A percentile compares a stretch with the other conserved stretches of the same genome.
phyloP scores from a whole-genome alignment of 2,113 vertebrate genomes.

The Neopipo cinnamomea region DNA sequence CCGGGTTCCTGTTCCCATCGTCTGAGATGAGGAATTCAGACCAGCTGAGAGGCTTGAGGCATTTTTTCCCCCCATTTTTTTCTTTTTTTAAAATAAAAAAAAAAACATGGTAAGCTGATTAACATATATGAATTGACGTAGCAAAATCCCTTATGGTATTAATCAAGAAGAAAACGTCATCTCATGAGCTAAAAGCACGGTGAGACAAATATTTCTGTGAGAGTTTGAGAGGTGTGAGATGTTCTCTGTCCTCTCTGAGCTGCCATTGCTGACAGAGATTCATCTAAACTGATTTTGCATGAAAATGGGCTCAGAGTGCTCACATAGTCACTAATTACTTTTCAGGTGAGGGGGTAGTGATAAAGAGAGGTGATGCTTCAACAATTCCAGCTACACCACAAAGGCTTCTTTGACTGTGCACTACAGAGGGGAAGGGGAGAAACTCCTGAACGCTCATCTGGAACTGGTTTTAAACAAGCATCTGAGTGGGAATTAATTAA shows the following conservation, averaged over 20 bases:
- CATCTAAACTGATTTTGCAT: not conserved
- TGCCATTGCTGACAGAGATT: not conserved
- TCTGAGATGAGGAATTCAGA: not conserved
- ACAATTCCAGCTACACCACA: not conserved
- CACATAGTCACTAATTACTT: not conserved
- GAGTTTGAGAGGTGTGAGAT: not conserved
- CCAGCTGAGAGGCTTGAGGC: not conserved
- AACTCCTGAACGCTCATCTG: not conserved
- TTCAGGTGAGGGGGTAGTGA: not conserved
- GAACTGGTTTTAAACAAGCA: not conserved
- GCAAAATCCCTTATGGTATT: not conserved
- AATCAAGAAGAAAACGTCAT: not conserved
- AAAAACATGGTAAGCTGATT: not conserved
- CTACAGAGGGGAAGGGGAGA: not conserved
- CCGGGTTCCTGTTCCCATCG: constrained; percentile 11
- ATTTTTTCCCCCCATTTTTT: accelerated
- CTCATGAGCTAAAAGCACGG: not conserved
- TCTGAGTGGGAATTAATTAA: not conserved
- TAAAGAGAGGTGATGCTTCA: not conserved
- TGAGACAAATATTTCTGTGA: not conserved
- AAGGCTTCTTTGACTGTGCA: not conserved
- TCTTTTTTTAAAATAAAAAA: not conserved
- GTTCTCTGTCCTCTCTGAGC: not conserved
- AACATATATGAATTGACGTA: not conserved
- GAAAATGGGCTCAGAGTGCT: not conserved